Conservation (phyloP, 2,888 invertebrate species). For the Meta bourneti region DNA sequence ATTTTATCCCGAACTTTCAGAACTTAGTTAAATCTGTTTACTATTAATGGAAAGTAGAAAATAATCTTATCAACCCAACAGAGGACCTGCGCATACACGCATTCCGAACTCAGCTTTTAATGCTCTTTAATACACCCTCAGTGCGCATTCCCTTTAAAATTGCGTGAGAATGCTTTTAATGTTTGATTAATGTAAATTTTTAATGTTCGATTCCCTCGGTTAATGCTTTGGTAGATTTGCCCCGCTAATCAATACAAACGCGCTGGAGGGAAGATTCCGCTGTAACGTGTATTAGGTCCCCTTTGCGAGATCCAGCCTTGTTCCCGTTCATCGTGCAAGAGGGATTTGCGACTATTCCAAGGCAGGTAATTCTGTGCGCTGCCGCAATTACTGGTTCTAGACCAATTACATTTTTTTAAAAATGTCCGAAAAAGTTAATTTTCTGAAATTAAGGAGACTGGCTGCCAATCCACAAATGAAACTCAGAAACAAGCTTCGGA, state of each 20-base stretch:
- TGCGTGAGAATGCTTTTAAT: conserved; percentile 50
- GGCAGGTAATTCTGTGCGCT: background rate
- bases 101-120: conserved; percentile 33
- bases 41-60: conserved; percentile 49
- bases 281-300: background rate
- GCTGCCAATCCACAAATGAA: background rate
- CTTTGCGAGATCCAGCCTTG: background rate
- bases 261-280: background rate
- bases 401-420: background rate
- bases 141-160: conserved; percentile 48
- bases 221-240: conserved; percentile 14
- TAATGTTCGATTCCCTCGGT: conserved; percentile 37
- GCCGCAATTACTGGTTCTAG: background rate
- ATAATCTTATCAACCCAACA: conserved; percentile 34
- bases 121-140: conserved; percentile 34
- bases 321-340: background rate
- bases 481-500: background rate
- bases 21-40: conserved; percentile 54
- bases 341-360: background rate
- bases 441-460: background rate
- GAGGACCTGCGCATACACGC: background rate
- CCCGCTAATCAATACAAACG: conserved; percentile 36
- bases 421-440: background rate
- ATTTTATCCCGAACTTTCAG: background rate
- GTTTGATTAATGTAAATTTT: conserved; percentile 47